Percentiles rank a stretch among this genome's conserved stretches.
Evolutionary conservation across 2,888 invertebrate genomes (phyloP).

Genomic region (Aphodius granarius): DNA sequence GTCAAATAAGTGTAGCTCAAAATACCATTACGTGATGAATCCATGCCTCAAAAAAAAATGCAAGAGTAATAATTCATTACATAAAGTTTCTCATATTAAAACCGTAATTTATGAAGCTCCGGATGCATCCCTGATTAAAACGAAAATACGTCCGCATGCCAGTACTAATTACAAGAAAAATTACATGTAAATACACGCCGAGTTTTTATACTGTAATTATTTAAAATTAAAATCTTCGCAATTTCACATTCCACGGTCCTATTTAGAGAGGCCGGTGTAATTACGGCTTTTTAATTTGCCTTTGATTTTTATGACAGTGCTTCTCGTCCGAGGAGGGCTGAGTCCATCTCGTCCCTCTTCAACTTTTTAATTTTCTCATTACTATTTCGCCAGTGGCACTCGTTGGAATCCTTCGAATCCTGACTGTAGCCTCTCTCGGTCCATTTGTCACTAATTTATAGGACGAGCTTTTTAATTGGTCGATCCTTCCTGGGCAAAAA

Average conservation of each 20-base stretch:
- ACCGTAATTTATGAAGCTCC: neutral
- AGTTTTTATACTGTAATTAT: neutral
- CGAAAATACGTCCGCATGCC: neutral
- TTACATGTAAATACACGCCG: neutral
- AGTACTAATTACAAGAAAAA: neutral
- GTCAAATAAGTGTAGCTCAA: no score
- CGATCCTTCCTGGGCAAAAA: neutral
- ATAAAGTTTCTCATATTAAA: no score
- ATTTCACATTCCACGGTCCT: neutral
- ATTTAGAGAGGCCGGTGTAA: neutral
- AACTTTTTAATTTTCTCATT: neutral
- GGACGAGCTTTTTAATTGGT: neutral
- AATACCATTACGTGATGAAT: no score
- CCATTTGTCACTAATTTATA: neutral
- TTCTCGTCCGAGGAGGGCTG: neutral
- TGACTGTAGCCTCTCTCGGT: neutral
- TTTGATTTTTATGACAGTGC: neutral
- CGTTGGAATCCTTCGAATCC: neutral
- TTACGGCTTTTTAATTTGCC: neutral
- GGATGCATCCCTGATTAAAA: neutral
- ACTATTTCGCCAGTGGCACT: neutral
- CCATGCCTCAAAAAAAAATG: no score
- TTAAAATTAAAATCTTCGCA: neutral
- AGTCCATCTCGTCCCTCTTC: neutral
- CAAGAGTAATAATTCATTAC: no score